Evolutionary conservation across 2,113 vertebrate species (phyloP), one percentile per base, ranked within the genome.

Genomic region (Campylomormyrus numenius): DNA sequence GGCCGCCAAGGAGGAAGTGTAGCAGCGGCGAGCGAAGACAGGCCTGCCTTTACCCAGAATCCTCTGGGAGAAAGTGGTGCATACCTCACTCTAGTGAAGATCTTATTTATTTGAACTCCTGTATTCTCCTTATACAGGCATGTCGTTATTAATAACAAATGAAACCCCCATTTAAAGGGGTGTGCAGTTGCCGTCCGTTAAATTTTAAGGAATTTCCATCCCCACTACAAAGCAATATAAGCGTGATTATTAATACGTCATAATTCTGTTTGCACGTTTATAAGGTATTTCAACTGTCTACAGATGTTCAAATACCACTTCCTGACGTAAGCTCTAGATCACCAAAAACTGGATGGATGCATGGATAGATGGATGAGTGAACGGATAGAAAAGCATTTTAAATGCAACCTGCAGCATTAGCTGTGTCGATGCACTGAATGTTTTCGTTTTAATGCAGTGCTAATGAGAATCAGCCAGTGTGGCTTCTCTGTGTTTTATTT

Each of bases 1-100:
- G 8, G 90, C 91, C 50, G 88, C 94, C 56, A 70, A 91, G 74
- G 93, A 92, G 24, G 93, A 88, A 13, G 74, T 77, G 48, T 95
- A 93, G 91, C 91, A 17, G 89, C 27, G 31, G 35, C n/a, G 39
- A 45, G 19, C 53, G 4, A 50, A 21, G 74, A 56, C 39, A 11
- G 13, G 11, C 17, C 24, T 35, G 8, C 39, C 6, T 58, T 15
- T 85, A 84, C 74, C 49, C 45, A 88, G 46, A 88, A 88, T 19
- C 31, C 56, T 66, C 56, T 27, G 10, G 53, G 53, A 62, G 87
- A 27, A 66, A 39, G n/a, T 53, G 85, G 31, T 87, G 85, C 85
- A 52, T 53, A 88, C 53, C 87, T 88, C 39, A 58, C 35, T 66
- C 1, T 31, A 52, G 49, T 52, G 21, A 62, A 62, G 56, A 66